phyloP scores from a whole-genome alignment of 1,140 invertebrate genomes.

The Berghia stephanieae region DNA sequence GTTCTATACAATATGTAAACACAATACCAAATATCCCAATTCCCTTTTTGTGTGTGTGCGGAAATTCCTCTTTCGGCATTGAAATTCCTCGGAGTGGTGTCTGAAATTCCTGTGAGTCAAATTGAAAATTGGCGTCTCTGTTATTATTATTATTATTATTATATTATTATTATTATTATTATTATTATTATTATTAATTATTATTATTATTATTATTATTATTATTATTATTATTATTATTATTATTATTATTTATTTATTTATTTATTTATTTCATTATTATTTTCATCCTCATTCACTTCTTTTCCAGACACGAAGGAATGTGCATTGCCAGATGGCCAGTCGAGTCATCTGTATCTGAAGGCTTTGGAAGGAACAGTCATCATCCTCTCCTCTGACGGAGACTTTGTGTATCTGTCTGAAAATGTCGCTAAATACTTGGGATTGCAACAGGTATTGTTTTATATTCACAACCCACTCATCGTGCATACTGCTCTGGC shows the following conservation, averaged over 20 bases:
- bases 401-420: constrained; percentile 65
- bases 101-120: no score
- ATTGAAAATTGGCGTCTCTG: background rate
- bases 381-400: constrained; percentile 54
- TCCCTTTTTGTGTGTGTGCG: no score
- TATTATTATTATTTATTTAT: background rate
- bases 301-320: no score
- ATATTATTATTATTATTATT: background rate
- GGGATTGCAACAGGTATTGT: constrained; percentile 66
- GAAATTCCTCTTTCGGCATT: no score
- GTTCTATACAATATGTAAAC: no score
- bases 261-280: background rate
- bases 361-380: constrained; percentile 62
- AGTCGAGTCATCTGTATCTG: constrained; percentile 44
- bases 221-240: background rate
- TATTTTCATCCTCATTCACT: no score
- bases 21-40: background rate
- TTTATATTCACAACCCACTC: background rate
- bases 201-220: background rate
- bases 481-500: no score
- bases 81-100: no score
- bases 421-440: constrained; percentile 66
- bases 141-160: background rate
- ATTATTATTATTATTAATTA: background rate
- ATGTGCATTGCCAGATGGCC: no score